These are phyloP conservation scores for Pollenia angustigena DNA, from an alignment of 2,888 invertebrate genomes.

Conservation along the genomic window DNA sequence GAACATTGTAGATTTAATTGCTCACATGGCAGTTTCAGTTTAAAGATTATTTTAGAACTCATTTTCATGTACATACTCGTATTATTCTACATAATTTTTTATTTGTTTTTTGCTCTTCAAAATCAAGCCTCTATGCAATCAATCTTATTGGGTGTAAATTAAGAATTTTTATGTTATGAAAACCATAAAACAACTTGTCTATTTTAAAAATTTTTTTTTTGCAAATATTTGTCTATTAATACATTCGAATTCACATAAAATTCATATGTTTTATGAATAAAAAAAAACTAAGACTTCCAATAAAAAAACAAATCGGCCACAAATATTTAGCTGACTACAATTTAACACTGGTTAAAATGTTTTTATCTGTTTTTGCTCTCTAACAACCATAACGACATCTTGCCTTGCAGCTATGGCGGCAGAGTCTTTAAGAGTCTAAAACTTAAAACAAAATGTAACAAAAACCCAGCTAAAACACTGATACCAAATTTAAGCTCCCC, in stretches of 20 bases:
- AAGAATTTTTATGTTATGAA: conserved; percentile 62
- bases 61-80: background rate
- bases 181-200: conserved; percentile 63
- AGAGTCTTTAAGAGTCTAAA: conserved; percentile 22
- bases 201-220: conserved; percentile 12
- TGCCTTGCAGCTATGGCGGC: conserved; percentile 31
- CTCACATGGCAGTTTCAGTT: conserved; percentile 60
- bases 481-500: background rate
- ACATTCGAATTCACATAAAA: conserved; percentile 42
- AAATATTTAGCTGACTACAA: conserved; percentile 16
- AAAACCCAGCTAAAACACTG: background rate
- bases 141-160: conserved; percentile 61
- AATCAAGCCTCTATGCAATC: conserved; percentile 12
- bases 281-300: conserved; percentile 2
- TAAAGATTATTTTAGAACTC: conserved; percentile 17
- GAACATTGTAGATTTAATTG: conserved; percentile 69
- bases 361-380: conserved; percentile 12
- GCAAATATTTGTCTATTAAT: conserved; percentile 12
- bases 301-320: conserved; percentile 28
- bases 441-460: background rate
- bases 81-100: background rate
- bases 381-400: conserved; percentile 36
- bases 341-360: conserved; percentile 49
- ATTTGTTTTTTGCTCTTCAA: conserved; percentile 13
- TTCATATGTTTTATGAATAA: conserved; percentile 19